Conservation (phyloP, 2,888 invertebrate species). For the Bugulina stolonifera region DNA sequence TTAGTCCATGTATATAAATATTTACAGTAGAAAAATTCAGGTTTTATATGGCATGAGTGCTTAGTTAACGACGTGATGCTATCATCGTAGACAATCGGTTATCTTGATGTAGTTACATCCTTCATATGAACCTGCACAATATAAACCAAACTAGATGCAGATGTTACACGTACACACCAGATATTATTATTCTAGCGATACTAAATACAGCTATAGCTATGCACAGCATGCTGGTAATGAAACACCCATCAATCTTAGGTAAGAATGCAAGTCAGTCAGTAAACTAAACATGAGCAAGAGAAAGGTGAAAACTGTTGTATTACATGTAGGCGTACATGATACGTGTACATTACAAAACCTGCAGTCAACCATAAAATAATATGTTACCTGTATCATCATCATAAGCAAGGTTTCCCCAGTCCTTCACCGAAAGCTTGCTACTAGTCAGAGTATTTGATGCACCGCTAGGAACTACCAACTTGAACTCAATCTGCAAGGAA, state of each 20-base stretch:
- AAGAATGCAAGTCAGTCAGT: neutral
- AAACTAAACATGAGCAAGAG: neutral
- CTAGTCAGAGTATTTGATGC: neutral
- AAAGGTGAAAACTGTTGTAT: too few relatives aligned
- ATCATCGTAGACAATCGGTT: neutral
- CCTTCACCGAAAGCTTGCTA: neutral
- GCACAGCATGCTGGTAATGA: neutral
- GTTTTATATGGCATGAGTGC: too few relatives aligned
- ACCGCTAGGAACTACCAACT: neutral
- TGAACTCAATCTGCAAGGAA: neutral
- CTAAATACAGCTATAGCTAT: neutral
- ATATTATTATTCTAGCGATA: neutral
- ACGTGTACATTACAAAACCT: too few relatives aligned
- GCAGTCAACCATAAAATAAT: too few relatives aligned
- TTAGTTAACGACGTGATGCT: too few relatives aligned
- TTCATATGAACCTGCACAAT: conserved; percentile 15
- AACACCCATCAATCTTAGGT: neutral
- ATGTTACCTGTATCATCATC: conserved; percentile 26
- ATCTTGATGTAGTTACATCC: conserved; percentile 19
- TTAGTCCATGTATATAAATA: too few relatives aligned
- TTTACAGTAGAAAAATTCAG: too few relatives aligned
- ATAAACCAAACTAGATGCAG: too few relatives aligned
- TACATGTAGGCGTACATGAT: too few relatives aligned
- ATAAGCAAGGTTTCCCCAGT: conserved; percentile 21
- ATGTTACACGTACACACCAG: too few relatives aligned